Percentiles rank a stretch among this genome's conserved stretches.
Conservation (phyloP, 2,888 invertebrate genomes). For the Metacarcinus magister region DNA sequence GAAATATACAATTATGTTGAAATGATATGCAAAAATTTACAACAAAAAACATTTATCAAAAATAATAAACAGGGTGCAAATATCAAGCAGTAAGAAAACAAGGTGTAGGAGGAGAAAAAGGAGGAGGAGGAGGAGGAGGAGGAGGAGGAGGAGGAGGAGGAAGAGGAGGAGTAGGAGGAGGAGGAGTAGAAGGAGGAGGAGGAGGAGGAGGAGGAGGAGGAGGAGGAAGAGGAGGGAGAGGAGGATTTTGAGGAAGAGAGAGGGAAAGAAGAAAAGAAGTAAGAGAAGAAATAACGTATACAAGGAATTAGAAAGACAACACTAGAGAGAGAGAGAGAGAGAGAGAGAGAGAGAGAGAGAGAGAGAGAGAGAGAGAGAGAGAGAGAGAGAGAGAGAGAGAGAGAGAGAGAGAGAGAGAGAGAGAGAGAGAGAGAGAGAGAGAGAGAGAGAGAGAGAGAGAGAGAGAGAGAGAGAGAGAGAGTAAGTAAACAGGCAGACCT, state of each 20-base stretch:
- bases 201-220: background rate
- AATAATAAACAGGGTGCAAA: no score
- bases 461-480: background rate
- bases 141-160: no score
- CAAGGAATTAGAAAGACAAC: no score
- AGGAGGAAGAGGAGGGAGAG: background rate
- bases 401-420: background rate
- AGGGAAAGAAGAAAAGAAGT: background rate
- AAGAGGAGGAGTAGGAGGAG: no score
- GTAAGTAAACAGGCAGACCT: conserved; percentile 69
- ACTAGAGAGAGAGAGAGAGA: background rate
- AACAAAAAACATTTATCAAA: no score
- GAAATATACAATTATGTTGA: no score
- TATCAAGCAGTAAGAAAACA: no score
- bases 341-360: background rate
- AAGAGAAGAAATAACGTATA: background rate
- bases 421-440: background rate
- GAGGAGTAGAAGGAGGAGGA: background rate
- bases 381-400: background rate
- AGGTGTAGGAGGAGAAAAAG: no score
- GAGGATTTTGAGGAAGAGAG: no score
- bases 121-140: no score
- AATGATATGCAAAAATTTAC: no score
- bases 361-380: background rate
- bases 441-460: background rate